Evolutionary conservation across 2,888 invertebrate species (phyloP).

Genomic region (Coenonympha glycerion): DNA sequence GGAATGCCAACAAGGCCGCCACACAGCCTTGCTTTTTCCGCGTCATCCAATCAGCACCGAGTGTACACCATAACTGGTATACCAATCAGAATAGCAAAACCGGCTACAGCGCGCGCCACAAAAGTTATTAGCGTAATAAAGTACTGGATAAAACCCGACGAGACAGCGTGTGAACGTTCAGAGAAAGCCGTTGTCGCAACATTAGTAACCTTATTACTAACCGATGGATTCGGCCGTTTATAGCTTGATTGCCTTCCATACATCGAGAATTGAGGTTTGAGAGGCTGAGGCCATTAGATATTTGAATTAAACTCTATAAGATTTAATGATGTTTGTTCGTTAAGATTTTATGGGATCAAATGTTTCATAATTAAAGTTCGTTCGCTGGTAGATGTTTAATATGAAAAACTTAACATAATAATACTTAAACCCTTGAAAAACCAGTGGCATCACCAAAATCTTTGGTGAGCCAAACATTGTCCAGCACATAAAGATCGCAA

Average conservation of each 20-base stretch:
- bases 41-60: slow-evolving; percentile 67
- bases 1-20: slow-evolving; percentile 66
- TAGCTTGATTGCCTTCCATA: slow-evolving; percentile 14
- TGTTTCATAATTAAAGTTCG: not conserved
- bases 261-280: too few species aligned
- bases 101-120: slow-evolving; percentile 67
- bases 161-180: slow-evolving; percentile 72
- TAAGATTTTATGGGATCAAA: slow-evolving; percentile 1
- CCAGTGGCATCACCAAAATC: too few species aligned
- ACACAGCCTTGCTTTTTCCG: slow-evolving; percentile 69
- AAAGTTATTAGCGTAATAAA: slow-evolving; percentile 71
- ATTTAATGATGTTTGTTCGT: slow-evolving; percentile 9
- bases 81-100: slow-evolving; percentile 62
- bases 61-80: slow-evolving; percentile 40
- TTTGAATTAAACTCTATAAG: slow-evolving; percentile 16
- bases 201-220: slow-evolving; percentile 48
- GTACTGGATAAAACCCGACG: slow-evolving; percentile 67
- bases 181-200: slow-evolving; percentile 72
- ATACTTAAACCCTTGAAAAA: too few species aligned
- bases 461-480: too few species aligned
- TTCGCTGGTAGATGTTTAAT: not conserved
- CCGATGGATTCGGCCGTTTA: slow-evolving; percentile 42
- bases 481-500: too few species aligned
- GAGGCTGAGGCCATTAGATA: slow-evolving; percentile 24
- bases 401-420: too few species aligned